Percentiles rank a stretch among this genome's conserved stretches.
These are phyloP conservation scores for Tribolium madens DNA, from an alignment of 1,140 invertebrate species.

Conservation along the genomic window DNA sequence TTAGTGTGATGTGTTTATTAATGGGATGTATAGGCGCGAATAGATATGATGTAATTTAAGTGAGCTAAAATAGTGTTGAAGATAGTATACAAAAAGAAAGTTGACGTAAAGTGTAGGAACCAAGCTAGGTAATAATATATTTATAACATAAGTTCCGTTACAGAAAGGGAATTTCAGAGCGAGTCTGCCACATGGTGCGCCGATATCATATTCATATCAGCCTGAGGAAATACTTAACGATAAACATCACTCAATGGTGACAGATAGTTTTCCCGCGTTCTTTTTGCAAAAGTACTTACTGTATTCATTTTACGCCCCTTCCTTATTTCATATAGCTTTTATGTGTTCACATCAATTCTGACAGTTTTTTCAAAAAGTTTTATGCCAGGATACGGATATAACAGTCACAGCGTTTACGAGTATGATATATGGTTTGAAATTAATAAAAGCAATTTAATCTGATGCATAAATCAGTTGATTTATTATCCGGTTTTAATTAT, in stretches of 20 bases:
- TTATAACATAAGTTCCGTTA: conserved; percentile 40
- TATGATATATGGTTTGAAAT: conserved; percentile 5
- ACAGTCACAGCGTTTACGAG: neutral
- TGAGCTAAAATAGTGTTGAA: conserved; percentile 24
- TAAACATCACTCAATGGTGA: conserved; percentile 45
- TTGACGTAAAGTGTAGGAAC: conserved; percentile 42
- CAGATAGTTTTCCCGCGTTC: conserved; percentile 40
- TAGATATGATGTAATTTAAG: conserved; percentile 22
- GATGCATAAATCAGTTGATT: conserved; percentile 17
- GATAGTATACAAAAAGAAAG: conserved; percentile 32
- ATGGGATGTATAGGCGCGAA: neutral
- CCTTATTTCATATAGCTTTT: conserved; percentile 36
- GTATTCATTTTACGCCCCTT: conserved; percentile 25
- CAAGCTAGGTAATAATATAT: conserved; percentile 43
- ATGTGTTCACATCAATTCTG: conserved; percentile 38
- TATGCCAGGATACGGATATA: neutral
- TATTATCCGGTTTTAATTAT: conserved; percentile 21
- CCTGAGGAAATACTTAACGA: conserved; percentile 42
- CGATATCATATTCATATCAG: conserved; percentile 48
- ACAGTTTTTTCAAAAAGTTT: conserved; percentile 30
- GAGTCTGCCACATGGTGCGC: conserved; percentile 39
- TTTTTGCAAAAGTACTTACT: conserved; percentile 31
- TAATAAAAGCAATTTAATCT: conserved; percentile 33
- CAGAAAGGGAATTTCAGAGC: conserved; percentile 36
- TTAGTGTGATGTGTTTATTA: neutral